A percentile compares a stretch with the other conserved stretches of the same genome.
These are phyloP conservation scores for Hyles euphorbiae DNA, from an alignment of 1,140 invertebrate species.

Conservation along the genomic window DNA sequence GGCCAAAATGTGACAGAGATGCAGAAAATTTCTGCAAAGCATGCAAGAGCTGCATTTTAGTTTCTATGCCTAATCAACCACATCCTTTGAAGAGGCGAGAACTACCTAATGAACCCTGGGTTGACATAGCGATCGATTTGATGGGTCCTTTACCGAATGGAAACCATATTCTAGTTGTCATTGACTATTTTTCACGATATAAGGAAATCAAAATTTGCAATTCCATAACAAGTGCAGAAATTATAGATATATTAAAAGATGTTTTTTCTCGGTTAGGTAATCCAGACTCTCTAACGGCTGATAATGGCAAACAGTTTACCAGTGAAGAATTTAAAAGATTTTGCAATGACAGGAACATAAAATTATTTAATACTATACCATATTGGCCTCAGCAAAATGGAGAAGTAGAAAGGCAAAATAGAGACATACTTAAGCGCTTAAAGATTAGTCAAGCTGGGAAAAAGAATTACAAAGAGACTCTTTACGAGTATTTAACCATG, in stretches of 20 bases:
- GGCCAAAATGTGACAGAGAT: slow-evolving; percentile 67
- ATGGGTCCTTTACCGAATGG: slow-evolving; percentile 20
- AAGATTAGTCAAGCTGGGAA: slow-evolving; percentile 21
- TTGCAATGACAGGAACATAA: slow-evolving; percentile 15
- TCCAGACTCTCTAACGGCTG: slow-evolving; percentile 15
- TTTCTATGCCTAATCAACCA: slow-evolving; percentile 14
- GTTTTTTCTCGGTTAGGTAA: too few species aligned
- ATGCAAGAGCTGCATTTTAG: slow-evolving; percentile 63
- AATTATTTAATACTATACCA: slow-evolving; percentile 19
- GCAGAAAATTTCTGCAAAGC: slow-evolving; percentile 51
- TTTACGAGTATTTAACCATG: slow-evolving; percentile 24
- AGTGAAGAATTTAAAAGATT: slow-evolving; percentile 22
- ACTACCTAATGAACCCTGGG: slow-evolving; percentile 18
- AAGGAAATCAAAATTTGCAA: too few species aligned
- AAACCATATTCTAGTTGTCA: slow-evolving; percentile 18
- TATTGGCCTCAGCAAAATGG: slow-evolving; percentile 36
- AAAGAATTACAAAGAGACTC: slow-evolving; percentile 16
- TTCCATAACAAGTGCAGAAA: too few species aligned
- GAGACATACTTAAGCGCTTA: slow-evolving; percentile 26
- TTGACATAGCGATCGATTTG: slow-evolving; percentile 22
- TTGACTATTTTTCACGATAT: slow-evolving; percentile 14
- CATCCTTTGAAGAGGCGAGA: slow-evolving; percentile 22
- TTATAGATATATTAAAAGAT: too few species aligned
- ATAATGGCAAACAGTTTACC: slow-evolving; percentile 23
- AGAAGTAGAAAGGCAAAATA: slow-evolving; percentile 31